A percentile compares a stretch with the other conserved stretches of the same genome.
Conservation (phyloP, 2,888 invertebrate genomes). For the Catocala sponsa region DNA sequence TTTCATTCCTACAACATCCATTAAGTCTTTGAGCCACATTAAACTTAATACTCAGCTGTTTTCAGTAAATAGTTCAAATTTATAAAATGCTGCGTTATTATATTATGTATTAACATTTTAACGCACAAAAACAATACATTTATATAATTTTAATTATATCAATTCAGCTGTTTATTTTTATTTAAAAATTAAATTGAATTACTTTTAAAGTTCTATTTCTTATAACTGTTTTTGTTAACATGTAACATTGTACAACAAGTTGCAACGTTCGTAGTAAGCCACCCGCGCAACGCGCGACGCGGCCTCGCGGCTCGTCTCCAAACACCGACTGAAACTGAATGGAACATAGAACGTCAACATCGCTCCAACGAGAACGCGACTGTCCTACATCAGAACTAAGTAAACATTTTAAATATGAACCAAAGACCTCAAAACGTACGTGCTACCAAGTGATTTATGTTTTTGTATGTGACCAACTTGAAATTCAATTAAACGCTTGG, state of each 20-base stretch:
- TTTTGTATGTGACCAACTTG: not conserved
- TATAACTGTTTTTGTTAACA: slow-evolving; percentile 5
- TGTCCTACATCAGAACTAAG: slow-evolving; percentile 36
- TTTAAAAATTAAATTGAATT: too few relatives aligned
- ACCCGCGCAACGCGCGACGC: slow-evolving; percentile 37
- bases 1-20: slow-evolving; percentile 49
- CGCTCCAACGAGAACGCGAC: slow-evolving; percentile 31
- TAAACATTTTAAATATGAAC: slow-evolving; percentile 22
- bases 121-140: too few relatives aligned
- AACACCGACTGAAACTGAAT: slow-evolving; percentile 42
- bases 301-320: slow-evolving; percentile 39
- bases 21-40: slow-evolving; percentile 38
- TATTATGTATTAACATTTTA: too few relatives aligned
- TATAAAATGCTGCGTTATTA: too few relatives aligned
- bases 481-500: slow-evolving; percentile 11
- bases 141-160: too few relatives aligned
- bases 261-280: slow-evolving; percentile 19
- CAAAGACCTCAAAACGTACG: slow-evolving; percentile 1
- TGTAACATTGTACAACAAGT: slow-evolving; percentile 25
- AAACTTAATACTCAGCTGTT: slow-evolving; percentile 3
- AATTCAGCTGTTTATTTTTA: too few relatives aligned
- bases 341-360: slow-evolving; percentile 24
- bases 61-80: not conserved
- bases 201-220: too few relatives aligned
- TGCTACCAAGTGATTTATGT: slow-evolving; percentile 3